Evolutionary conservation across 2,888 invertebrate genomes (phyloP).

Genomic region (Lasius platythorax): DNA sequence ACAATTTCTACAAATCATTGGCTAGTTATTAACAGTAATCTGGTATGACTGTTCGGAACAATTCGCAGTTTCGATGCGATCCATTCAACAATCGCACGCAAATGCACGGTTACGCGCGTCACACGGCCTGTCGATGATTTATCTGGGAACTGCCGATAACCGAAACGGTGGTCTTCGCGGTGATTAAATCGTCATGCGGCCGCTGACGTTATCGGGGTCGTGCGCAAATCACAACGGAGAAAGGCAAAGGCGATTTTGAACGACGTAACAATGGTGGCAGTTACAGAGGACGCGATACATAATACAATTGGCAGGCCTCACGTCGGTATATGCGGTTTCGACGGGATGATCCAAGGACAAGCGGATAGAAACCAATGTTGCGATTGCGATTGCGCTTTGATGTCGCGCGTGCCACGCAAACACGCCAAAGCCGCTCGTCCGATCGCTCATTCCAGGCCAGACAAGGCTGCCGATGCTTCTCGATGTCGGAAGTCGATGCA

Average conservation of each 20-base stretch:
- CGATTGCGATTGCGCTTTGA: constrained; percentile 67
- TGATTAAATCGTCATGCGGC: constrained; percentile 53
- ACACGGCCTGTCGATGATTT: constrained; percentile 53
- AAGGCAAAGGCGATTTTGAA: constrained; percentile 74
- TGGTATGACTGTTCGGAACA: not conserved
- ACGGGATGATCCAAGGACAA: constrained; percentile 69
- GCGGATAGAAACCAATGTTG: constrained; percentile 63
- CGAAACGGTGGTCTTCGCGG: constrained; percentile 48
- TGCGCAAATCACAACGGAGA: constrained; percentile 69
- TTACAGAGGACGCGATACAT: constrained; percentile 68
- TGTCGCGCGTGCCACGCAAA: constrained; percentile 71
- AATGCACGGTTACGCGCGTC: constrained; percentile 45
- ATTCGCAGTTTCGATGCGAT: constrained; percentile 39
- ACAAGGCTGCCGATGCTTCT: constrained; percentile 47
- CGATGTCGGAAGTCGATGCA: constrained; percentile 33
- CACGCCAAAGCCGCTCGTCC: constrained; percentile 71
- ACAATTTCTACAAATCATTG: constrained; percentile 11
- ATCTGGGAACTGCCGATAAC: constrained; percentile 55
- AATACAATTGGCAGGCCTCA: constrained; percentile 69
- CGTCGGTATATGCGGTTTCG: constrained; percentile 68
- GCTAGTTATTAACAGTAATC: not conserved
- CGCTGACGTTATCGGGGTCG: constrained; percentile 64
- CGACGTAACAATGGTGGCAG: constrained; percentile 67
- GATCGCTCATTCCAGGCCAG: constrained; percentile 67
- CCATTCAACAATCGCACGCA: constrained; percentile 27